Percentiles rank a stretch among this genome's conserved stretches.
These are phyloP conservation scores for Willisornis vidua DNA, from an alignment of 2,113 vertebrate species.

Conservation along the genomic window DNA sequence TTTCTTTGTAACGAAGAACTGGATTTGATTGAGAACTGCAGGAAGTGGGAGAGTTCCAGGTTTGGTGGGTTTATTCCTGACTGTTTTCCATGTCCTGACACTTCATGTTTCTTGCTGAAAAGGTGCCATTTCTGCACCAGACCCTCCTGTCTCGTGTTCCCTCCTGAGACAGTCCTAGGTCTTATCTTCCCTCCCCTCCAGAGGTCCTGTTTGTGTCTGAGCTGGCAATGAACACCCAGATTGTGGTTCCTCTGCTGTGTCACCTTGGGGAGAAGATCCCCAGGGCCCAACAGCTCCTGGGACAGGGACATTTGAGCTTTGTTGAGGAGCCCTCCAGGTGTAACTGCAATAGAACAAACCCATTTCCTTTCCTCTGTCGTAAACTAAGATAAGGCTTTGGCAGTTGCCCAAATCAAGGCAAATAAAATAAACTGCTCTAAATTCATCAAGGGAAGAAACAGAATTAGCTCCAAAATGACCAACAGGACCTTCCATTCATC, in stretches of 20 bases:
- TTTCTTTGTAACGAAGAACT: neutral
- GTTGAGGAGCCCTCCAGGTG: neutral
- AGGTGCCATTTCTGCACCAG: neutral
- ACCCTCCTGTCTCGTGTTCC: rapidly evolving
- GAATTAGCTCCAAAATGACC: conserved; percentile 25
- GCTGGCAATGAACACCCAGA: neutral
- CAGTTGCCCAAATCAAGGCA: conserved; percentile 11
- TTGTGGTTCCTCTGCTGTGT: neutral
- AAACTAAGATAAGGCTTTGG: neutral
- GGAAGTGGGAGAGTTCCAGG: too few species aligned
- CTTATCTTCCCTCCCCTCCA: neutral
- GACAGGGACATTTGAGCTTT: neutral
- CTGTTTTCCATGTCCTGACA: neutral
- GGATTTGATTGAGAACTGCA: neutral
- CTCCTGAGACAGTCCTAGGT: neutral
- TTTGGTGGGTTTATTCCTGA: neutral
- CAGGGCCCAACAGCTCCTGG: neutral
- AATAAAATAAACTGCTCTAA: conserved; percentile 24
- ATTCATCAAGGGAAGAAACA: neutral
- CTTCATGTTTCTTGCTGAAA: neutral
- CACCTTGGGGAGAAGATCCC: neutral
- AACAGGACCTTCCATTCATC: conserved; percentile 22
- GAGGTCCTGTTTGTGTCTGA: neutral
- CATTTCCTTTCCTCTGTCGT: neutral
- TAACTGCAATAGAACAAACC: neutral